Evolutionary conservation across 1,140 invertebrate genomes (phyloP).

Genomic region (Aphelenchoides fujianensis): DNA sequence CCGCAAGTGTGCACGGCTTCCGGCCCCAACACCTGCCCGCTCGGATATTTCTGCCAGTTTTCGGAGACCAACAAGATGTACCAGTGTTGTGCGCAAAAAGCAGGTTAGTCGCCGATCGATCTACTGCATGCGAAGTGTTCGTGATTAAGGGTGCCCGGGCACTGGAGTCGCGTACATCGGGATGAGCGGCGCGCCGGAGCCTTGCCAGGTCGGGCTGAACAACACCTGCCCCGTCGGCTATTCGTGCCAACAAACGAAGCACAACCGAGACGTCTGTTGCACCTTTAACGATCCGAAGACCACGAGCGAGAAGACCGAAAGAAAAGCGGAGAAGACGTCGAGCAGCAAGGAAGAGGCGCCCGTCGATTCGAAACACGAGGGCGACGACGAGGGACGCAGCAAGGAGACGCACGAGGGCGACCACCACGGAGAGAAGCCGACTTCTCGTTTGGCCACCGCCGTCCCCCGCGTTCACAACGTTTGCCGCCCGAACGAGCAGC

Average conservation of each 20-base stretch:
- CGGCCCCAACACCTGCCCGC: constrained; percentile 48
- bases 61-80: constrained; percentile 59
- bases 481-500: constrained; percentile 20
- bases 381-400: neutral
- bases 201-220: constrained; percentile 18
- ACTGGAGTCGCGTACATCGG: constrained; percentile 23
- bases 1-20: constrained; percentile 53
- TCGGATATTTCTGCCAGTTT: constrained; percentile 58
- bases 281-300: constrained; percentile 6
- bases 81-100: constrained; percentile 58
- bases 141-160: constrained; percentile 19
- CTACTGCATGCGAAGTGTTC: constrained; percentile 7
- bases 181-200: constrained; percentile 12
- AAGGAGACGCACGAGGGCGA: neutral
- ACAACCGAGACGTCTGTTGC: constrained; percentile 23
- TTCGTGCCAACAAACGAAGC: constrained; percentile 12
- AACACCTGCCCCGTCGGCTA: constrained; percentile 20
- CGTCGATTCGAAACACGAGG: neutral
- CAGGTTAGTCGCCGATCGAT: constrained; percentile 26
- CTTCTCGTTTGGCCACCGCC: neutral
- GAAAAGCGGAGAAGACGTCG: neutral
- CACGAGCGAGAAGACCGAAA: neutral
- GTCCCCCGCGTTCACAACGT: neutral
- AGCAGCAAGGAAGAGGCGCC: constrained; percentile 6
- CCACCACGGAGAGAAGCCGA: neutral